These are phyloP conservation scores for Vicugna pacos DNA, from an alignment of 2,113 vertebrate genomes.

Conservation along the genomic window DNA sequence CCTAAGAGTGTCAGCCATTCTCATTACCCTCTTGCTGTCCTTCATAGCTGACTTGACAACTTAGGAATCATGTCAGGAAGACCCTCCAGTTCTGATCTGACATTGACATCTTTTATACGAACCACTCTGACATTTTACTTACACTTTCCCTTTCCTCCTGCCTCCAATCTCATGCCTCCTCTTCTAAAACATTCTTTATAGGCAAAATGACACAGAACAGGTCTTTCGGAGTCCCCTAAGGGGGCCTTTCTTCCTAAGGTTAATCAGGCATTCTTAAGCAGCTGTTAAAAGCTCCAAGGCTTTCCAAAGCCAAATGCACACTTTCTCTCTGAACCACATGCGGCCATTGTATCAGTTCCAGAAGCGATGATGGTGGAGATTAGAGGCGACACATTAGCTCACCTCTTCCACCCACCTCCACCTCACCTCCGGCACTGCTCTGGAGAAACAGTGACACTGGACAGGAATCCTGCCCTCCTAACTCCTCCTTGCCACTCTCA, in stretches of 20 bases:
- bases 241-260: not conserved
- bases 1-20: not conserved
- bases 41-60: not conserved
- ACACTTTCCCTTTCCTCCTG: not conserved
- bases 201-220: not conserved
- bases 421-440: not conserved
- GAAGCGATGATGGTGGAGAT: slow-evolving; percentile 12
- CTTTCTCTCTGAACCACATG: slow-evolving; percentile 37
- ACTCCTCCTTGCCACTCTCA: not conserved
- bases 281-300: not conserved
- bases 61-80: not conserved
- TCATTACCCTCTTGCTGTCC: not conserved
- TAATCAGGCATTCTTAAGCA: slow-evolving; percentile 30
- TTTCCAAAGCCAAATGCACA: slow-evolving; percentile 34
- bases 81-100: not conserved
- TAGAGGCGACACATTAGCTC: not conserved
- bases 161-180: not conserved
- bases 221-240: not conserved
- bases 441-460: not conserved
- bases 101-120: not conserved
- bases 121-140: not conserved
- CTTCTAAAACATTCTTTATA: slow-evolving; percentile 32
- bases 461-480: not conserved
- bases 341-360: not conserved
- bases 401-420: not conserved